A percentile compares a stretch with the other conserved stretches of the same genome.
These are phyloP conservation scores for Apodemus speciosus DNA, from an alignment of 2,113 vertebrate species.

Conservation along the genomic window DNA sequence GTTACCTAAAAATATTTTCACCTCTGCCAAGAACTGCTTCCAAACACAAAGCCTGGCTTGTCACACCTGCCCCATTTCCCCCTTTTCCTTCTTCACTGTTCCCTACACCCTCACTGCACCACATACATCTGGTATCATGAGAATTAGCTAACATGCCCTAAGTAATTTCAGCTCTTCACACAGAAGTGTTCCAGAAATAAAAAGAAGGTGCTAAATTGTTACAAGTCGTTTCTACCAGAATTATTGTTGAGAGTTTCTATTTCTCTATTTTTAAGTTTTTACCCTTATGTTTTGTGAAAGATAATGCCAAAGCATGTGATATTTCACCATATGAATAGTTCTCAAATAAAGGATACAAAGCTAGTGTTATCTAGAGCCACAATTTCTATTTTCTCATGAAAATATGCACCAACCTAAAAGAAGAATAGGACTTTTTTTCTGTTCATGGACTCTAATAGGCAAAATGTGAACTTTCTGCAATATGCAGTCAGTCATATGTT, in stretches of 20 bases:
- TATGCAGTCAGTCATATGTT: slow-evolving; percentile 28
- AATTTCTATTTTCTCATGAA: slow-evolving; percentile 74
- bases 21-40: slow-evolving; percentile 80
- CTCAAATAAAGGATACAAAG: slow-evolving; percentile 74
- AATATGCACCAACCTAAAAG: slow-evolving; percentile 63
- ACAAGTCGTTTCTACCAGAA: slow-evolving; percentile 73
- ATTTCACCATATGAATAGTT: slow-evolving; percentile 79
- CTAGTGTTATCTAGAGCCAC: slow-evolving; percentile 69
- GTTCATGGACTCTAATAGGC: slow-evolving; percentile 37
- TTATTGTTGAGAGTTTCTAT: slow-evolving; percentile 79
- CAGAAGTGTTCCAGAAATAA: slow-evolving; percentile 75
- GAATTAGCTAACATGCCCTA: slow-evolving; percentile 68
- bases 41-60: slow-evolving; percentile 73
- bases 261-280: slow-evolving; percentile 80
- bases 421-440: slow-evolving; percentile 57
- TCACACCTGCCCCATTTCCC: slow-evolving; percentile 71
- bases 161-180: slow-evolving; percentile 73
- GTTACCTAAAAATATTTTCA: slow-evolving; percentile 79
- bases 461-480: slow-evolving; percentile 48
- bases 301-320: slow-evolving; percentile 78
- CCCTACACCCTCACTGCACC: slow-evolving; percentile 54
- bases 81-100: slow-evolving; percentile 55
- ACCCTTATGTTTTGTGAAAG: slow-evolving; percentile 76
- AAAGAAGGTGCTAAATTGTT: slow-evolving; percentile 79
- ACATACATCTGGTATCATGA: slow-evolving; percentile 59